phyloP scores from a whole-genome alignment of 2,113 vertebrate genomes.

The Pterocles gutturalis region DNA sequence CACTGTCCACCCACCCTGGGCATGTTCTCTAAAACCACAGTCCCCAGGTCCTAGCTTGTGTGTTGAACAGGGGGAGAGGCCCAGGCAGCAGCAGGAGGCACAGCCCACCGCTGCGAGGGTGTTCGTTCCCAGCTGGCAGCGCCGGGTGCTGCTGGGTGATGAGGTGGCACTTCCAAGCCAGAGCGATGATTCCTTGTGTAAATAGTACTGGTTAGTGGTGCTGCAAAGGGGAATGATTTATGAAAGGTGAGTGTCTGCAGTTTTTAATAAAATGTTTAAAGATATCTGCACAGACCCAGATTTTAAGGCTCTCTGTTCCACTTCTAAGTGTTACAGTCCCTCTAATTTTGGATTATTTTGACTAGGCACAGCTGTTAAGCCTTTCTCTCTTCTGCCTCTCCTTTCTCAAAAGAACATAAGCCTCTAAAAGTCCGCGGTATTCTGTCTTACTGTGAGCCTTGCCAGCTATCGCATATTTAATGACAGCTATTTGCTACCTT shows the following conservation, averaged over 20 bases:
- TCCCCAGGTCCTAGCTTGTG: rapidly evolving
- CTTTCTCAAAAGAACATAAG: conserved; percentile 7
- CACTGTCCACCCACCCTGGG: neutral
- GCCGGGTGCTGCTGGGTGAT: neutral
- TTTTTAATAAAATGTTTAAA: conserved; percentile 55
- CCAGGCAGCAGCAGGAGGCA: neutral
- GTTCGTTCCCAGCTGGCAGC: conserved; percentile 27
- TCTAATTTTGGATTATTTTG: conserved; percentile 63
- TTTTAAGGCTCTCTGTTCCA: conserved; percentile 22
- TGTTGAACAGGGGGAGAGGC: neutral
- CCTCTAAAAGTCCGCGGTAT: neutral
- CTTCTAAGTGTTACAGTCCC: conserved; percentile 57
- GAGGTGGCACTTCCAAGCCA: conserved; percentile 62
- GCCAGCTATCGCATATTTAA: neutral
- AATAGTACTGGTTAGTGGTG: conserved; percentile 49
- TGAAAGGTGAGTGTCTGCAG: conserved; percentile 54
- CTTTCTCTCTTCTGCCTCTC: neutral
- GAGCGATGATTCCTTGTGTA: conserved; percentile 39
- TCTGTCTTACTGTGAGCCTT: neutral
- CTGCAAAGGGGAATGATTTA: conserved; percentile 50
- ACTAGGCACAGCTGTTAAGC: conserved; percentile 44
- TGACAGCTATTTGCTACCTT: neutral
- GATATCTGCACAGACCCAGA: conserved; percentile 31
- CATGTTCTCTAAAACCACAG: rapidly evolving
- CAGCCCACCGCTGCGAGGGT: rapidly evolving